A percentile compares a stretch with the other conserved stretches of the same genome.
Conservation (phyloP, 2,113 vertebrate genomes). For the Connochaetes taurinus region DNA sequence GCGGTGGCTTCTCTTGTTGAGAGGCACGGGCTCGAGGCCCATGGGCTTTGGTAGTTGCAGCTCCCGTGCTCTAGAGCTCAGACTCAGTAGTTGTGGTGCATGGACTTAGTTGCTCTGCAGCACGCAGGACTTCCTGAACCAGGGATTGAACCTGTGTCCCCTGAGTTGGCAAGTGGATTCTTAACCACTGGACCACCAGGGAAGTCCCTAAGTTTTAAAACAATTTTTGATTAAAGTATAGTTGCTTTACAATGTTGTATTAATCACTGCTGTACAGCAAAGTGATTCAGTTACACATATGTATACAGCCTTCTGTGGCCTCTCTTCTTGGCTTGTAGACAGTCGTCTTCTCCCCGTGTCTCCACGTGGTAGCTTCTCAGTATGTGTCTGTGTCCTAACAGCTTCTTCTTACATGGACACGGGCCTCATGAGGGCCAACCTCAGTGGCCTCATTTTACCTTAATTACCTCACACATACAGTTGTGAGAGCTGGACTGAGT, state of each 20-base stretch:
- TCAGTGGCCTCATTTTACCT: neutral
- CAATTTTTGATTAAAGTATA: neutral
- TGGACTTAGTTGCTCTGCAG: neutral
- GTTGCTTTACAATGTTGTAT: neutral
- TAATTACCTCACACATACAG: neutral
- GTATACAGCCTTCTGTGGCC: neutral
- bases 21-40: neutral
- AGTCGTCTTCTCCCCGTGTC: neutral
- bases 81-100: neutral
- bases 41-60: neutral
- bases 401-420: neutral
- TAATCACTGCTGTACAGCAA: neutral
- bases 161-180: neutral
- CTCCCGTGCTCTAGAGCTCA: neutral
- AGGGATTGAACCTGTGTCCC: neutral
- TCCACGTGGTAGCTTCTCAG: neutral
- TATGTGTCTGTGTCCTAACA: neutral
- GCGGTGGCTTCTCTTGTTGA: neutral
- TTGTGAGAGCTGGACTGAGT: neutral
- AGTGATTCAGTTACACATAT: neutral
- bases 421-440: fast-evolving
- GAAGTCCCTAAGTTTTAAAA: neutral
- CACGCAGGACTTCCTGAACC: neutral
- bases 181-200: neutral
- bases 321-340: neutral